A percentile compares a stretch with the other conserved stretches of the same genome.
These are phyloP conservation scores for Agrilus planipennis DNA, from an alignment of 1,140 invertebrate species.

Conservation along the genomic window DNA sequence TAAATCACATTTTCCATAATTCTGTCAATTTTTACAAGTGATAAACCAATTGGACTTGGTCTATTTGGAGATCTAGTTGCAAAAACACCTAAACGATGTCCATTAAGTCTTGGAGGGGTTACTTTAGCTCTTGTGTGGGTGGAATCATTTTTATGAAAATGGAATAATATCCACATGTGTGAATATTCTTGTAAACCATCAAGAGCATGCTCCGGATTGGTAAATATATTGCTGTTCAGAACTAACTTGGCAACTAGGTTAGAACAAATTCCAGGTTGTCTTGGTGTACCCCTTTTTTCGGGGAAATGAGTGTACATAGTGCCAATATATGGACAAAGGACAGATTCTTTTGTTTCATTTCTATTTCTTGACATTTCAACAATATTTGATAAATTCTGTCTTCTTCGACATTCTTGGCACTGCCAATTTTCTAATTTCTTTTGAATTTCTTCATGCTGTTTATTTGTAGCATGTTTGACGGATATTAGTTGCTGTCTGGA, in stretches of 20 bases:
- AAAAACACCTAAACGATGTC: constrained; percentile 71
- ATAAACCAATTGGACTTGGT: constrained; percentile 80
- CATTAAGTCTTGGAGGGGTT: constrained; percentile 74
- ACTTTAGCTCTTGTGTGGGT: constrained; percentile 66
- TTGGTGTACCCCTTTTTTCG: constrained; percentile 73
- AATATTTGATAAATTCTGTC: constrained; percentile 18
- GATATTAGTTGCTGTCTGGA: constrained; percentile 49
- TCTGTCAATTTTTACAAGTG: constrained; percentile 73
- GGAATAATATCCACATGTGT: constrained; percentile 85
- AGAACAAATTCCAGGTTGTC: constrained; percentile 66
- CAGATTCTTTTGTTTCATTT: constrained; percentile 18
- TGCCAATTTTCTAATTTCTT: constrained; percentile 40
- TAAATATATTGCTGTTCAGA: constrained; percentile 64
- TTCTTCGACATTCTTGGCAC: constrained; percentile 34
- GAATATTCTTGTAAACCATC: constrained; percentile 76
- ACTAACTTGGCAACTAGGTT: constrained; percentile 59
- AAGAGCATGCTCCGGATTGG: constrained; percentile 78
- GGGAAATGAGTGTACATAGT: constrained; percentile 65
- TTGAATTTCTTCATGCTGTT: constrained; percentile 48
- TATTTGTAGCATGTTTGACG: constrained; percentile 46
- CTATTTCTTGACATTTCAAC: constrained; percentile 5
- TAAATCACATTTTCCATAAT: constrained; percentile 55
- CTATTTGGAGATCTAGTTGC: constrained; percentile 81
- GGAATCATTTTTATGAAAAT: constrained; percentile 75
- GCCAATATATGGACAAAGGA: constrained; percentile 44